Evolutionary conservation across 1,140 invertebrate genomes (phyloP), one percentile per base, ranked within the genome.

Genomic region (Formica selysi): DNA sequence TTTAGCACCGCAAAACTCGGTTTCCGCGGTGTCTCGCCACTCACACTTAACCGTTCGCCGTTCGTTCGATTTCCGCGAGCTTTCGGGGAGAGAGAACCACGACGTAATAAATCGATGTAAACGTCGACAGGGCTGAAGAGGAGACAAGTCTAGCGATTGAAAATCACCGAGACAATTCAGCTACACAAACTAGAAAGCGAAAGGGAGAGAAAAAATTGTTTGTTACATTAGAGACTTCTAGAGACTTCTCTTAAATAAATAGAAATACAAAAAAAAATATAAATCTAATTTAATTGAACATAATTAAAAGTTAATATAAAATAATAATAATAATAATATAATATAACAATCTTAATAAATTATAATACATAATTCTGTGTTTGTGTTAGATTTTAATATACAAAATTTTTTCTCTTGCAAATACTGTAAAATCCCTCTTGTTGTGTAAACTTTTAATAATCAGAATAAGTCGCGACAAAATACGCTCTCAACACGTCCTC

Each of bases 1-100:
- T 92, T 92, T 92, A 92, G 87, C 87, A 87, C 89, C 88, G 89
- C 86, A 91, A 92, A 92, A 90, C 89, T 92, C 89, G 91, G 86
- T 91, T 91, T 90, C 91, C 88, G 88, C 85, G 85, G 88, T 91
- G 90, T 90, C 88, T 86, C 85, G 85, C 87, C 88, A 85, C 81
- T 86, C 88, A 90, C 90, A 91, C 86, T 91, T 91, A 88, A 88
- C 88, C 86, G 88, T 88, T 89, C 64, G 89, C 48, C 81, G 87
- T 89, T 67, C 84, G 88, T 90, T 90, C 57, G 86, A 87, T 88
- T 78, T 90, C 84, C 90, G 71, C 83, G 83, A 68, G 74, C 79
- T 74, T 62, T 83, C 73, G 89, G 74, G 68, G 68, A 86, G 87
- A 81, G 51, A 86, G 87, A 73, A 36, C 85, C 76, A 74, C 83